Evolutionary conservation across 2,113 vertebrate genomes (phyloP).

Genomic region (Pedionomus torquatus): DNA sequence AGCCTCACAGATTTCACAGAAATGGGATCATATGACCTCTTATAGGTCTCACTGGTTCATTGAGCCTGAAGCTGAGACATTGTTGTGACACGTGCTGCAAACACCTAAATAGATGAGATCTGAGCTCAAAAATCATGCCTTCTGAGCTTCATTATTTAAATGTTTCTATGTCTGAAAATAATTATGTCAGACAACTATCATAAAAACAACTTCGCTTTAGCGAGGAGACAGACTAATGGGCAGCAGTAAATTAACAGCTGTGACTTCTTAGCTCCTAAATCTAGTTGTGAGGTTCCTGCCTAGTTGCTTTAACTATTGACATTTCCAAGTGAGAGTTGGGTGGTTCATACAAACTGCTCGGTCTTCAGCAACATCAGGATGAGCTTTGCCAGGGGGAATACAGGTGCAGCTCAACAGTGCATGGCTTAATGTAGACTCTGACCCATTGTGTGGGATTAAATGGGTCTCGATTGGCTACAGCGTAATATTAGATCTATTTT

Average conservation of each 20-base stretch:
- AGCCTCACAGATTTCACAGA: background rate
- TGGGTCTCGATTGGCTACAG: constrained; percentile 7
- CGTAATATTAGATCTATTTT: constrained; percentile 5
- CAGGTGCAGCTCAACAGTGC: constrained; percentile 8
- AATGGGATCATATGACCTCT: background rate
- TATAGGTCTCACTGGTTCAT: background rate
- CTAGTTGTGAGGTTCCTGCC: background rate
- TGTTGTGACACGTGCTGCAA: background rate
- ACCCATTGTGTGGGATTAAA: constrained; percentile 40
- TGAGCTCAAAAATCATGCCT: background rate
- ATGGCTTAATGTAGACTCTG: constrained; percentile 7
- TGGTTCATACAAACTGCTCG: rapidly evolving
- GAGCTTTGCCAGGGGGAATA: constrained; percentile 23
- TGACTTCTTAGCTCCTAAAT: background rate
- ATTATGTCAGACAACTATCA: background rate
- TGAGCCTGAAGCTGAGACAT: background rate
- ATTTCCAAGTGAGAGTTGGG: background rate
- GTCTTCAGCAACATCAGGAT: background rate
- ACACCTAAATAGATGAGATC: background rate
- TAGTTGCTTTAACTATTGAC: background rate
- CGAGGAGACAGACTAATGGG: background rate
- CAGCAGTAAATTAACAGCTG: background rate
- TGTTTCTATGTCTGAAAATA: background rate
- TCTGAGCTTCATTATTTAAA: constrained; percentile 36
- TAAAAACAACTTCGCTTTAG: background rate